Percentiles rank a stretch among this genome's conserved stretches.
Evolutionary conservation across 1,140 invertebrate species (phyloP).

Genomic region (Kradibia gibbosae): DNA sequence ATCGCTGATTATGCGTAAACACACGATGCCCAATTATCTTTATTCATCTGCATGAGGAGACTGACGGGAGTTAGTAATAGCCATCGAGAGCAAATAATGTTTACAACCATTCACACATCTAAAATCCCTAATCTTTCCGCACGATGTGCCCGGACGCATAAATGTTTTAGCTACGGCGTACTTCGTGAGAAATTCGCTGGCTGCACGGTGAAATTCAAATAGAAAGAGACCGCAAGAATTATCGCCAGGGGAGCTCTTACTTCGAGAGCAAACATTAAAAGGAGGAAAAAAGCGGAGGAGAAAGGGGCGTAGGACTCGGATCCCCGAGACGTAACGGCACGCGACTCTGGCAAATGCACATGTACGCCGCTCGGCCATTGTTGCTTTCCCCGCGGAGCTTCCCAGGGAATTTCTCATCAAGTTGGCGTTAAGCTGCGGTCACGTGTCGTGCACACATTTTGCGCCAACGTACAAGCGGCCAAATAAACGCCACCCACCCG

Average conservation of each 20-base stretch:
- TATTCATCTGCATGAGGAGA: background rate
- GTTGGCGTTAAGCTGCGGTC: background rate
- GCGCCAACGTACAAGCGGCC: too few relatives aligned
- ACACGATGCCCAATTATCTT: background rate
- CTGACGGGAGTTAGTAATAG: constrained; percentile 3
- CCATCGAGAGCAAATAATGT: constrained; percentile 21
- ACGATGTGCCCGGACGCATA: background rate
- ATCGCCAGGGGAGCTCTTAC: constrained; percentile 31
- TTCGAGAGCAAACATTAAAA: constrained; percentile 20
- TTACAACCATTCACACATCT: background rate
- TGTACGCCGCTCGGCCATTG: background rate
- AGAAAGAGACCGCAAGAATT: background rate
- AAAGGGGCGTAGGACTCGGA: background rate
- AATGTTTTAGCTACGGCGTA: background rate
- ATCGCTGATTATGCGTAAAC: background rate
- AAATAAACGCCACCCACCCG: background rate
- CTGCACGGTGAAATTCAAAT: background rate
- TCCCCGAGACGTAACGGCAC: constrained; percentile 37
- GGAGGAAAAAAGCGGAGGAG: constrained; percentile 32
- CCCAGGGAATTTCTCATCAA: constrained; percentile 34
- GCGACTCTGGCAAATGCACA: constrained; percentile 27
- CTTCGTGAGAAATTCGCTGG: constrained; percentile 18
- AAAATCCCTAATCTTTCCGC: background rate
- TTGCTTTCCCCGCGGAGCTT: background rate
- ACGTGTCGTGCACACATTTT: constrained; percentile 11